Evolutionary conservation across 2,113 vertebrate genomes (phyloP).

Genomic region (Anoplopoma fimbria): DNA sequence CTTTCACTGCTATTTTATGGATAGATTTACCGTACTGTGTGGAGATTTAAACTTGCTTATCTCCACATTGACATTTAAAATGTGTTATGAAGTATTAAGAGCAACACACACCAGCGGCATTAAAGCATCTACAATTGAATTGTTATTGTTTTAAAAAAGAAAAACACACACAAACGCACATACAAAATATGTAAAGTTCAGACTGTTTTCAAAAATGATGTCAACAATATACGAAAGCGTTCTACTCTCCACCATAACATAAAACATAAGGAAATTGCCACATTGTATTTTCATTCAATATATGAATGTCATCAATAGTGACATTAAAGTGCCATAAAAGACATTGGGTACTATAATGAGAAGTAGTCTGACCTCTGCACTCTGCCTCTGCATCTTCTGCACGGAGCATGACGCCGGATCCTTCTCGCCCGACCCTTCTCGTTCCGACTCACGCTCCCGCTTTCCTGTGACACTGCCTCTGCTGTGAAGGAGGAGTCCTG

Average conservation of each 20-base stretch:
- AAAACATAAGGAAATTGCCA: not conserved
- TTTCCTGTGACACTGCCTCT: constrained; percentile 76
- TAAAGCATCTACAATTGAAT: not conserved
- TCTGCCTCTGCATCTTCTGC: constrained; percentile 82
- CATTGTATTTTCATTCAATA: not conserved
- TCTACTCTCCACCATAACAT: not conserved
- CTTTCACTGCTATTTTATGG: not conserved
- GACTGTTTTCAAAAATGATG: not conserved
- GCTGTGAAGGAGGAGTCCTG: constrained; percentile 72
- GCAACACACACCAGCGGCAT: not conserved
- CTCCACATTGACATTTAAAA: not conserved
- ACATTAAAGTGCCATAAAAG: not conserved
- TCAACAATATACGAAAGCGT: not conserved
- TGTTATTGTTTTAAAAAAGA: not conserved
- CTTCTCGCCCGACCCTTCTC: constrained; percentile 67
- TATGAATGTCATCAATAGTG: not conserved
- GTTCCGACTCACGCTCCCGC: constrained; percentile 80
- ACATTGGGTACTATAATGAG: not conserved
- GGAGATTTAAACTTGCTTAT: not conserved
- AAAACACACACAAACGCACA: not conserved
- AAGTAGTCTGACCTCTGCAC: constrained; percentile 66
- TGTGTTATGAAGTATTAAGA: not conserved
- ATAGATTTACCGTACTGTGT: not conserved
- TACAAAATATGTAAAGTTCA: not conserved
- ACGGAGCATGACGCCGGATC: constrained; percentile 62